phyloP scores from a whole-genome alignment of 2,888 invertebrate genomes.

The Unio pictorum region DNA sequence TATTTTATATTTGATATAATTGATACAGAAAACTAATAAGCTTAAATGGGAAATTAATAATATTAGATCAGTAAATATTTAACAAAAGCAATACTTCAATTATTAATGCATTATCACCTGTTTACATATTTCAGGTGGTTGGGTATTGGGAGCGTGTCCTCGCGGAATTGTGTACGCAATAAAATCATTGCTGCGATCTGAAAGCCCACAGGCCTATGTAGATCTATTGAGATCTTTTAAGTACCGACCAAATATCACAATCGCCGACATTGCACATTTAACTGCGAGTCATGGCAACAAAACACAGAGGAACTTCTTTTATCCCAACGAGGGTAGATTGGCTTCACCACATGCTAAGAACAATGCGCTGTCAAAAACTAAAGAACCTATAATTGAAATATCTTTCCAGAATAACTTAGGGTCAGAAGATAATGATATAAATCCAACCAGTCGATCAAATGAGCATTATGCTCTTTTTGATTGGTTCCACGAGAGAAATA shows the following conservation, averaged over 20 bases:
- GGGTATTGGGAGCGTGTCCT: too few species aligned
- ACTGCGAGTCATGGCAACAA: conserved; percentile 12
- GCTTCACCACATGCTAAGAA: background rate
- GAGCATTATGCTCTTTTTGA: conserved; percentile 8
- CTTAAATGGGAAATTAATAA: too few species aligned
- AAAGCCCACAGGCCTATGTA: conserved; percentile 18
- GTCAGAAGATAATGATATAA: background rate
- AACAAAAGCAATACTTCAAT: too few species aligned
- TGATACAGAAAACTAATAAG: too few species aligned
- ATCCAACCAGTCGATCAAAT: conserved; percentile 11
- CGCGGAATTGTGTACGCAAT: conserved; percentile 8
- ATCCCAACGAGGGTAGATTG: conserved; percentile 18
- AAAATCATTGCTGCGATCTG: conserved; percentile 14
- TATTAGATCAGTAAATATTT: too few species aligned
- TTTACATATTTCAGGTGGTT: too few species aligned
- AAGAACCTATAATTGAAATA: conserved; percentile 1
- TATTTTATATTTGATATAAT: too few species aligned
- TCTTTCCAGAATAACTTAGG: background rate
- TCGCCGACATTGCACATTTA: conserved; percentile 16
- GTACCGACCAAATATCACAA: conserved; percentile 14
- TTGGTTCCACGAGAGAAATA: conserved; percentile 21
- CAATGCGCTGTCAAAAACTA: background rate
- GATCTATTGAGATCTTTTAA: conserved; percentile 13
- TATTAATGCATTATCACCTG: too few species aligned
- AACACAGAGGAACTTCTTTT: conserved; percentile 2